phyloP scores from a whole-genome alignment of 2,113 vertebrate genomes.

The Hippocampus abdominalis region DNA sequence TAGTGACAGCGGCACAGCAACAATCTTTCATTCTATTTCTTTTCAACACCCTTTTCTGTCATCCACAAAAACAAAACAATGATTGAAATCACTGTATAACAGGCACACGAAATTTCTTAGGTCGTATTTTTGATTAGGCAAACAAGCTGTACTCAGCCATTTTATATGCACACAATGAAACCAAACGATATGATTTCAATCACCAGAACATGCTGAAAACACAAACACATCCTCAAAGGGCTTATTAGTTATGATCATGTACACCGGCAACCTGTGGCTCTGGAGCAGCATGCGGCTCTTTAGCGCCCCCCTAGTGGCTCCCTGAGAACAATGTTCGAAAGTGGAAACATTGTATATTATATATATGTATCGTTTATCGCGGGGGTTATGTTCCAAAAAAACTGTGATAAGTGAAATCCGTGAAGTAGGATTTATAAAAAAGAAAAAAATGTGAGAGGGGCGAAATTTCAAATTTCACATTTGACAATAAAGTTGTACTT shows the following conservation, averaged over 20 bases:
- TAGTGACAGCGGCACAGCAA: conserved; percentile 14
- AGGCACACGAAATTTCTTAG: conserved; percentile 2
- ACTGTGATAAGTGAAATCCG: too few species aligned
- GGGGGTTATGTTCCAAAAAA: too few species aligned
- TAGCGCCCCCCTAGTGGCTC: too few species aligned
- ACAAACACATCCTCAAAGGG: conserved; percentile 59
- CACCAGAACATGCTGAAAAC: conserved; percentile 57
- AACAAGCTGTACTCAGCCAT: background rate
- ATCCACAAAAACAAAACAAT: conserved; percentile 14
- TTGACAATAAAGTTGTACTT: too few species aligned
- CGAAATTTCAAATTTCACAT: too few species aligned
- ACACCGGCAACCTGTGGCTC: background rate
- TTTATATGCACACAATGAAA: conserved; percentile 6
- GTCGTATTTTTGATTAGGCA: conserved; percentile 16
- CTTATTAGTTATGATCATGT: conserved; percentile 57
- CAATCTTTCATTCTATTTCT: background rate
- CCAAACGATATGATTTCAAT: conserved; percentile 59
- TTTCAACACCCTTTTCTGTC: conserved; percentile 15
- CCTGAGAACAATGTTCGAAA: background rate
- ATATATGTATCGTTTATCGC: too few species aligned
- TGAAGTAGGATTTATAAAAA: too few species aligned
- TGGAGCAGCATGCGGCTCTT: too few species aligned
- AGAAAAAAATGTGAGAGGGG: too few species aligned
- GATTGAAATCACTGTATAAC: conserved; percentile 9
- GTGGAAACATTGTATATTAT: too few species aligned